Conservation (phyloP, 1,140 invertebrate species). For the Megalopta genalis region DNA sequence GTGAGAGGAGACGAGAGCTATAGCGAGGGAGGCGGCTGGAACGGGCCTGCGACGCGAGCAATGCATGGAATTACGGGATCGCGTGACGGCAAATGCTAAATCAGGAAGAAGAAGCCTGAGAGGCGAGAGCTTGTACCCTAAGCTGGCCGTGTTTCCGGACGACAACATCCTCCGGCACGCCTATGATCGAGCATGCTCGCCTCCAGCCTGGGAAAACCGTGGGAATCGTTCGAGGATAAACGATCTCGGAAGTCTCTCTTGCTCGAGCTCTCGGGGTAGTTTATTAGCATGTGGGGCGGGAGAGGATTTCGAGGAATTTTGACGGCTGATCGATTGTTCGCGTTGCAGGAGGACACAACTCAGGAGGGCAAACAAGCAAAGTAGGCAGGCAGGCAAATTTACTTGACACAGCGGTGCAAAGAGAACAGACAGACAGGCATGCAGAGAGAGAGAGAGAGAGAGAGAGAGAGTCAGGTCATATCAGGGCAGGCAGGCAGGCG, state of each 20-base stretch:
- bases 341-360: too few relatives aligned
- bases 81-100: conserved; percentile 27
- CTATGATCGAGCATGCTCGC: too few relatives aligned
- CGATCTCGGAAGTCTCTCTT: too few relatives aligned
- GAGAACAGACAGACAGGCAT: background rate
- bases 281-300: too few relatives aligned
- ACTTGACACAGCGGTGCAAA: background rate
- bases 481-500: background rate
- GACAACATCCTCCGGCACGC: too few relatives aligned
- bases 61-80: conserved; percentile 39
- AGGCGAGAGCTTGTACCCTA: background rate
- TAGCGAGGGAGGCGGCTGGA: conserved; percentile 10
- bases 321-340: too few relatives aligned
- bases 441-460: background rate
- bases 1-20: background rate
- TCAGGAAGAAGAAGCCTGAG: background rate
- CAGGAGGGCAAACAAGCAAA: background rate
- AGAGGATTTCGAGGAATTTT: too few relatives aligned
- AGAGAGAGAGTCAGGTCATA: background rate
- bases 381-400: conserved; percentile 5
- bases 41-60: conserved; percentile 19
- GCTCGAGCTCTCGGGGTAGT: too few relatives aligned
- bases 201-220: too few relatives aligned
- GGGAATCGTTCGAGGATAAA: too few relatives aligned
- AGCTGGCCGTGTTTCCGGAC: too few relatives aligned